Conservation (phyloP, 2,113 vertebrate genomes). For the Bolborhynchus lineola region DNA sequence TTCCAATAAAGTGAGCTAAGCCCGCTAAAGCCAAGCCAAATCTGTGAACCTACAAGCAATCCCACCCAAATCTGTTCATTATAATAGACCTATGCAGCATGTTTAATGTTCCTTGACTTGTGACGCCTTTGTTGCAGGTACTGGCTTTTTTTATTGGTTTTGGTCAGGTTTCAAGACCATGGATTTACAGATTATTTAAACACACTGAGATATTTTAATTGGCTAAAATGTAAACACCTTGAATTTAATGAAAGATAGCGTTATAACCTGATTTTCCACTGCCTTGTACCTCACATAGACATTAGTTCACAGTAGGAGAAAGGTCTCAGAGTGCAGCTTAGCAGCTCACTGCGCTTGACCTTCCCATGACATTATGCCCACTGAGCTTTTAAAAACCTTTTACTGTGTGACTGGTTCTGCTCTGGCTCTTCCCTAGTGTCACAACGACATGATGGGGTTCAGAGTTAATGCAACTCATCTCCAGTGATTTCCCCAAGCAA, state of each 20-base stretch:
- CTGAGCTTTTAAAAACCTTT: not conserved
- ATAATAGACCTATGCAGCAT: not conserved
- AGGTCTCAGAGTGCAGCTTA: not conserved
- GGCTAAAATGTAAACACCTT: conserved; percentile 26
- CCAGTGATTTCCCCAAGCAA: not conserved
- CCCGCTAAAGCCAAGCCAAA: not conserved
- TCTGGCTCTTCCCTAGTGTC: not conserved
- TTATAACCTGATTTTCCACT: conserved; percentile 18
- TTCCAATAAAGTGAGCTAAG: not conserved
- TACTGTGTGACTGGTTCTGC: not conserved
- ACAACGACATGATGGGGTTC: not conserved
- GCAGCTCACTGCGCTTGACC: not conserved
- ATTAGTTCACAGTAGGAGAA: not conserved
- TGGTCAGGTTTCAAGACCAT: not conserved
- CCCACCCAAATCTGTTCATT: not conserved
- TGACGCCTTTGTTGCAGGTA: not conserved
- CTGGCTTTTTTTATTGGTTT: not conserved
- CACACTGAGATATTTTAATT: conserved; percentile 3
- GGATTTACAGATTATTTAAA: conserved; percentile 26
- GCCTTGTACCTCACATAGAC: not conserved
- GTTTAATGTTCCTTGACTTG: not conserved
- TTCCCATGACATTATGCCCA: not conserved
- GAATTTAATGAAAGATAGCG: not conserved
- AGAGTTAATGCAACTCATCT: not conserved
- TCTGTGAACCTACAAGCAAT: not conserved